Conservation (phyloP, 2,113 vertebrate species). For the Ariopsis seemanni region DNA sequence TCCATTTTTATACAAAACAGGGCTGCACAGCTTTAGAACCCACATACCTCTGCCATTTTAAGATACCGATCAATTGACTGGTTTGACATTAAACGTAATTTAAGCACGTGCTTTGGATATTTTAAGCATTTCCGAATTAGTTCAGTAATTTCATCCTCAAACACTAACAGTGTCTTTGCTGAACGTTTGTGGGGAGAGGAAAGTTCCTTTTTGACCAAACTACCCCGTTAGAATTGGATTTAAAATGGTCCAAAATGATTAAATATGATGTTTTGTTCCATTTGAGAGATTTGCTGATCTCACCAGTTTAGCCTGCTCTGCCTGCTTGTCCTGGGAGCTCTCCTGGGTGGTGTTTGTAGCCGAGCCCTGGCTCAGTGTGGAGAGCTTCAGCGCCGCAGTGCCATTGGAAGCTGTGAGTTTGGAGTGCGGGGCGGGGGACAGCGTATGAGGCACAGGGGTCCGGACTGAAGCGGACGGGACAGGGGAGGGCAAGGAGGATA, state of each 20-base stretch:
- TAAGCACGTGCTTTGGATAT: no score
- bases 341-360: constrained; percentile 76
- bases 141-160: not conserved
- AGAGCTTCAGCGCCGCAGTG: constrained; percentile 76
- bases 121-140: not conserved
- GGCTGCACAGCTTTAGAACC: no score
- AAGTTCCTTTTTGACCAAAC: not conserved
- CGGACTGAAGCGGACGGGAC: constrained; percentile 77
- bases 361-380: constrained; percentile 77
- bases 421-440: constrained; percentile 79
- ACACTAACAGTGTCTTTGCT: not conserved
- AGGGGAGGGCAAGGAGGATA: constrained; percentile 71
- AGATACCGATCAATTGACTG: no score
- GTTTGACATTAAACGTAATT: no score
- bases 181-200: not conserved
- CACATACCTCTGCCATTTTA: no score
- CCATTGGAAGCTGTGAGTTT: constrained; percentile 82
- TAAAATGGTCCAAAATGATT: not conserved
- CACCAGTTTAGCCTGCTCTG: constrained; percentile 92
- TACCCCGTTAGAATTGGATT: not conserved
- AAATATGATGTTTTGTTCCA: not conserved
- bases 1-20: no score
- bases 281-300: constrained; percentile 38
- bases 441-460: constrained; percentile 73
- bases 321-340: constrained; percentile 86